These are phyloP conservation scores for Dynastes tityus DNA, from an alignment of 2,888 invertebrate genomes.

Conservation along the genomic window DNA sequence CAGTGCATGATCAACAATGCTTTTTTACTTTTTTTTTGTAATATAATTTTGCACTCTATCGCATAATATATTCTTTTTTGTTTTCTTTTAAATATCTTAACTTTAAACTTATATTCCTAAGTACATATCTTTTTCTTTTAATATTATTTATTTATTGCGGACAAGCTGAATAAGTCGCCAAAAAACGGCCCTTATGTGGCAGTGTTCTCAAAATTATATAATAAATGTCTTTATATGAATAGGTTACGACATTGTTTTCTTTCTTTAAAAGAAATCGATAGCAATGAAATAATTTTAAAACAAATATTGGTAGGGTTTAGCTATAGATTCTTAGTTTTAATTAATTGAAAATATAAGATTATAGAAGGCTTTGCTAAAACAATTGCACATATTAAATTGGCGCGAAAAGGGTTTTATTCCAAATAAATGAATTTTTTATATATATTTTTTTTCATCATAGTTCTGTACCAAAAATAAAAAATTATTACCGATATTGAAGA, in stretches of 20 bases:
- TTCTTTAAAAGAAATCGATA: not conserved
- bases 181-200: conserved; percentile 57
- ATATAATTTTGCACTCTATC: conserved; percentile 26
- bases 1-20: conserved; percentile 50
- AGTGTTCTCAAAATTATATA: conserved; percentile 56
- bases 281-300: no score
- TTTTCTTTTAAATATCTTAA: conserved; percentile 27
- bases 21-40: conserved; percentile 21
- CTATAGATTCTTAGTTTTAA: no score
- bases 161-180: conserved; percentile 59
- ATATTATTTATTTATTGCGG: conserved; percentile 53
- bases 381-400: not conserved
- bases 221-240: conserved; percentile 4
- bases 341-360: not conserved
- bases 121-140: conserved; percentile 29
- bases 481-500: no score
- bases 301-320: no score
- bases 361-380: not conserved
- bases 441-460: no score
- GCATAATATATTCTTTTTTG: conserved; percentile 1
- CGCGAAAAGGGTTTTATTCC: no score
- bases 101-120: conserved; percentile 31
- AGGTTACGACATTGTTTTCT: not conserved
- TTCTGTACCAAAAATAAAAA: no score
- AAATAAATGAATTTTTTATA: no score